Evolutionary conservation across 2,888 invertebrate species (phyloP).

Genomic region (Andrena bicolor): DNA sequence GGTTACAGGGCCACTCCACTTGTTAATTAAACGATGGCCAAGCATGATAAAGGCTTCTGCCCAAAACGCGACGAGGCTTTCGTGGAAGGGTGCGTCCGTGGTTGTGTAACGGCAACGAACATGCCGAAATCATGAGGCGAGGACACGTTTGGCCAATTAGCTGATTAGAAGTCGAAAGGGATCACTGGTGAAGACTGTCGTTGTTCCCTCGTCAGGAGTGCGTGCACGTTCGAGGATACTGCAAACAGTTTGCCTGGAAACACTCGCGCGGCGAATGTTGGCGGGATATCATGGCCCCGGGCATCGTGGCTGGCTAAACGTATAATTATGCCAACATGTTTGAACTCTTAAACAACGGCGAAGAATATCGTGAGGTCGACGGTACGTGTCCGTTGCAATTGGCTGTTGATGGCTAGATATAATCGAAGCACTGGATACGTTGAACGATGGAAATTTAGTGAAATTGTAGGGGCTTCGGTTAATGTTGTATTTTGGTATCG

Average conservation of each 20-base stretch:
- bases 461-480: not conserved
- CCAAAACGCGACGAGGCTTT: constrained; percentile 63
- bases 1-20: constrained; percentile 44
- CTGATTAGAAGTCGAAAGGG: constrained; percentile 39
- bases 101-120: not conserved
- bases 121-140: not conserved
- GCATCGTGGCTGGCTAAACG: not conserved
- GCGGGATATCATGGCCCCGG: not conserved
- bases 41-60: constrained; percentile 60
- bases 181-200: not conserved
- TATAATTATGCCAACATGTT: constrained; percentile 18
- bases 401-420: constrained; percentile 14
- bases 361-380: not conserved
- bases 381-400: constrained; percentile 1
- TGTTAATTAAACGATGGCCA: constrained; percentile 68
- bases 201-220: not conserved
- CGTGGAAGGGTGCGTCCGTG: constrained; percentile 43
- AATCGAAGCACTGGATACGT: constrained; percentile 15
- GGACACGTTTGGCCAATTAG: constrained; percentile 49
- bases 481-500: not conserved
- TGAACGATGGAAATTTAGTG: constrained; percentile 2
- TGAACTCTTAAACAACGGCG: constrained; percentile 21
- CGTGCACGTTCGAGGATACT: constrained; percentile 1
- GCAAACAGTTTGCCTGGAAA: constrained; percentile 22
- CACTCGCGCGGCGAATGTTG: not conserved